Evolutionary conservation across 1,140 invertebrate genomes (phyloP), one percentile per base, ranked within the genome.

Genomic region (Drosophila pallidifrons): DNA sequence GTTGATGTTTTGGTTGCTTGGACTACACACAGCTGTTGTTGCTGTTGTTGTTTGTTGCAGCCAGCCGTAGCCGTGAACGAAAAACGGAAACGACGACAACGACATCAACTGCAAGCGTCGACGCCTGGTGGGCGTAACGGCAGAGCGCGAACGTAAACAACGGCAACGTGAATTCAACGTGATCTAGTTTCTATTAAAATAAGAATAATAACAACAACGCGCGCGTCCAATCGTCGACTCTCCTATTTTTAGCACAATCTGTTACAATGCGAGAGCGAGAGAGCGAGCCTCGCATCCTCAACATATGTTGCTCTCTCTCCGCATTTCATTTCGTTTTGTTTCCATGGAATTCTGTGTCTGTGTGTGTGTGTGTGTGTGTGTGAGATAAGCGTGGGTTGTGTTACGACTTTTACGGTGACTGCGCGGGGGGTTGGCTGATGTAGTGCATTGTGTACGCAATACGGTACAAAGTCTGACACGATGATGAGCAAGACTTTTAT

Each of bases 121-220:
- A 3, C 64, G 54, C 45, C 75, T 67, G 73, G 73, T 60, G 46
- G 81, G 82, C 67, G 75, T 75, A 77, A 80, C 70, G 77, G 61
- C 78, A 61, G 66, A 61, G 66, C 69, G 68, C 72, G 71, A 88
- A 88, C 80, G 83, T 88, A 88, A 88, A 88, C 83, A 88, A 88
- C 80, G 64, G 41, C 82, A 89, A 88, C 85, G 83, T 88, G 85
- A 66, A 89, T 77, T 83, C 59, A 61, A 72, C 81, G 83, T 88
- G 83, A 88, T 88, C 83, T 89, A 88, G 85, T 88, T 87, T 87
- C 51, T 10, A 87, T 78, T 87, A 76, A 72, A 88, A 65, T 55
- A 55, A 55, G 11, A 57, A 65, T 54, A 87, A 79, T 79, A 87
- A 82, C 79, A 87, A 82, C 69, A 80, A 60, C 69, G 74, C 74